Conservation (phyloP, 2,888 invertebrate genomes). For the Mechanitis messenoides region DNA sequence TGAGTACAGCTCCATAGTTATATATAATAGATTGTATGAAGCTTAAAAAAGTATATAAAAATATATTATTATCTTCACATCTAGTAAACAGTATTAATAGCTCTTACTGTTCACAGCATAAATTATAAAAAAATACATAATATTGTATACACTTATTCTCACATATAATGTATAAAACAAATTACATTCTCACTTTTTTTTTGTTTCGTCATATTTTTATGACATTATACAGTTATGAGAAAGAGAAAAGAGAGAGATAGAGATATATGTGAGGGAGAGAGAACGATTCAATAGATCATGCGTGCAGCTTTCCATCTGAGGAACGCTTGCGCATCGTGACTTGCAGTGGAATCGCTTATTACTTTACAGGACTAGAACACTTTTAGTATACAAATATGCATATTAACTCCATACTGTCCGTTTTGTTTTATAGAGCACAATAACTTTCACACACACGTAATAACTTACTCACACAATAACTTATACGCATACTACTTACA, state of each 20-base stretch:
- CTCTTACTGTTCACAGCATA: too few relatives aligned
- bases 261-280: conserved; percentile 7
- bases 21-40: too few relatives aligned
- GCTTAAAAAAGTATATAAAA: too few relatives aligned
- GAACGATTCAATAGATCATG: conserved; percentile 8
- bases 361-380: conserved; percentile 39
- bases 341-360: conserved; percentile 61
- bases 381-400: conserved; percentile 55
- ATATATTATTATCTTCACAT: too few relatives aligned
- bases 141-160: too few relatives aligned
- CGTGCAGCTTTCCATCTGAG: conserved; percentile 33
- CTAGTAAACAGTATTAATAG: too few relatives aligned
- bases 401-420: conserved; percentile 46
- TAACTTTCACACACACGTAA: neutral
- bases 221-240: conserved; percentile 1
- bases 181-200: too few relatives aligned
- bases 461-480: too few relatives aligned
- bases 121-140: too few relatives aligned
- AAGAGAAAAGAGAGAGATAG: neutral
- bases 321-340: conserved; percentile 55
- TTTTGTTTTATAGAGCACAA: conserved; percentile 18
- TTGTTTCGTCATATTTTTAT: neutral
- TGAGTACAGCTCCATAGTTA: too few relatives aligned
- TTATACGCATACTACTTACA: too few relatives aligned
- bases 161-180: too few relatives aligned